These are phyloP conservation scores for Oreochromis aureus DNA, from an alignment of 2,113 vertebrate genomes.

Conservation along the genomic window DNA sequence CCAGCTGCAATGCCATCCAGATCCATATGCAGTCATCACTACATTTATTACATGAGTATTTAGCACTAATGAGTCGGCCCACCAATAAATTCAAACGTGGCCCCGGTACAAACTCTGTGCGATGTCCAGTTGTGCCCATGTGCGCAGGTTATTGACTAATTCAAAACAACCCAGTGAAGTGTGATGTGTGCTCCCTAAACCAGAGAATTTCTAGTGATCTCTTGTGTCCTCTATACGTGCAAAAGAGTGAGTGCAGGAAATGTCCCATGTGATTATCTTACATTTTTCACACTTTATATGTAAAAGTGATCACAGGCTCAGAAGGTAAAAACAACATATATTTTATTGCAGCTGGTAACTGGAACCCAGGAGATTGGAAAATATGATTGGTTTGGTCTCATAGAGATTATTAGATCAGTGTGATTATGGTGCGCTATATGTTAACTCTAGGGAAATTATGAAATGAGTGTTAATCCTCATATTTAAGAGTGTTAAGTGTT, in stretches of 20 bases:
- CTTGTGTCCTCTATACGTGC: neutral
- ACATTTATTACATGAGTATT: neutral
- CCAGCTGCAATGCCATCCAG: neutral
- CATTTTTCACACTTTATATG: neutral
- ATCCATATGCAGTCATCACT: neutral
- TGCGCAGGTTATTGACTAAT: neutral
- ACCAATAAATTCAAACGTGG: neutral
- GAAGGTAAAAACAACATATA: neutral
- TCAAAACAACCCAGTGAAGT: neutral
- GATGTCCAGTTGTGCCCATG: neutral
- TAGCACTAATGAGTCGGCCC: neutral
- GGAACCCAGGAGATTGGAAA: neutral
- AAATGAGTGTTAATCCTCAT: conserved; percentile 35
- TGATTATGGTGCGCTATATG: neutral
- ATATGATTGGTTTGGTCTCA: neutral
- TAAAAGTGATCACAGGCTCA: neutral
- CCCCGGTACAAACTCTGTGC: neutral
- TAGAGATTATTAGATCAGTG: conserved; percentile 13
- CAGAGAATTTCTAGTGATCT: neutral
- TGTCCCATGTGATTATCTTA: neutral
- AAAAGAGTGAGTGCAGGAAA: neutral
- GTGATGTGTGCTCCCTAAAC: neutral
- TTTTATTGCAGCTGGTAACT: neutral
- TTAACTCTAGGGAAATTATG: conserved; percentile 9
- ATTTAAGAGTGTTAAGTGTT: conserved; percentile 43